Base-by-base conservation (phyloP, 2,888 invertebrate genomes). In the Microplitis manilae region DNA sequence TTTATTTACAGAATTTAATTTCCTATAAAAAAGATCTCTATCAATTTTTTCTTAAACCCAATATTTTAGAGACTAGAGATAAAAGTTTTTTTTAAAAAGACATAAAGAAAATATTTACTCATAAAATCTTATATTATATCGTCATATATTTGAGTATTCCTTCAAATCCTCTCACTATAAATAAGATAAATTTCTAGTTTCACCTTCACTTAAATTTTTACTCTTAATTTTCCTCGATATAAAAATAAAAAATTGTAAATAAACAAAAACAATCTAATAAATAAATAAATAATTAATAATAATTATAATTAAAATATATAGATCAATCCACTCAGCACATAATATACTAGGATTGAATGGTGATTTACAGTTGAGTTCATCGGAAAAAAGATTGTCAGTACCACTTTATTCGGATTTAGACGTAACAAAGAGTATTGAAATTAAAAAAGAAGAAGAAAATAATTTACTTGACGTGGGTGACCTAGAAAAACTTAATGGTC, bases 361-460 rank as follows among this genome's bases (percentile, higher is more conserved):
- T 40, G 87, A 89, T n/a, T 84, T 79, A 71, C 84, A 85, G 73
- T 50, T 86, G 70, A 87, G 85, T 74, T 85, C 80, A 39, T 87
- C 88, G 41, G 86, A 88, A 82, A 89, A 89, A 73, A 83, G 88
- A 41, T 79, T 90, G 2, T 88, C 90, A 5, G 89, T 81, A 5
- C 88, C 89, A 69, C 87, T 87, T 68, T 88, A 89, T 81, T 86
- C 87, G 0, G 88, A 88, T 13, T 74, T 87, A 77, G 86, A 87
- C 15, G 79, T 82, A 6, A 30, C 30, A 30, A 80, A 85, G 75
- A 83, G 78, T 40, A 84, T 85, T 76, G 88, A 87, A 76, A 84
- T 80, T 73, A 85, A 85, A 68, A 84, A 86, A 30, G 90, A 89
- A 75, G 90, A 90, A 77, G 89, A 89, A 80, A 89, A 89, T 76